phyloP scores from a whole-genome alignment of 92 coral and sea anemone genomes.

The Galaxea fascicularis region DNA sequence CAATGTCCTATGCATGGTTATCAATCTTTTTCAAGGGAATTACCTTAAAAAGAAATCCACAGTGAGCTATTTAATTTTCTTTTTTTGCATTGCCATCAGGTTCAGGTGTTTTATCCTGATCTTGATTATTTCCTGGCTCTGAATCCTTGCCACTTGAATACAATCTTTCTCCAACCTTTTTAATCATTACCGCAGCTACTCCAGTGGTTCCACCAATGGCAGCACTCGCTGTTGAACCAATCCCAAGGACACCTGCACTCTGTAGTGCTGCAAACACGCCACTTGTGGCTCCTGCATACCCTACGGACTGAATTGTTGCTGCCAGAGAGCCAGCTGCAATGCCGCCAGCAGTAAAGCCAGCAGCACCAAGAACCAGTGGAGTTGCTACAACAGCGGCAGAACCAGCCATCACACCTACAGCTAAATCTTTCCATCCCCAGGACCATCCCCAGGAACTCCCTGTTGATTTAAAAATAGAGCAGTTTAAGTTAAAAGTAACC shows the following conservation, averaged over 20 bases:
- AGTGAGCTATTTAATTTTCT: no score
- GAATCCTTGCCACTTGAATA: background rate
- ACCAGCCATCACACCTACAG: slow-evolving; percentile 28
- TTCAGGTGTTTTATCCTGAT: no score
- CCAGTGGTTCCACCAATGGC: slow-evolving; percentile 23
- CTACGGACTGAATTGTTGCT: slow-evolving; percentile 25
- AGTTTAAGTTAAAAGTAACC: no score
- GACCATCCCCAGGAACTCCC: background rate
- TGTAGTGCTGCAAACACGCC: slow-evolving; percentile 37
- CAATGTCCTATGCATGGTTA: no score
- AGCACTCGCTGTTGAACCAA: slow-evolving; percentile 2
- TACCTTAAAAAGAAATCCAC: no score
- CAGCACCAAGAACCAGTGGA: slow-evolving; percentile 45
- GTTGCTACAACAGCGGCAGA: slow-evolving; percentile 34
- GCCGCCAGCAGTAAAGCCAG: slow-evolving; percentile 50
- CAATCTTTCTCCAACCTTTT: background rate
- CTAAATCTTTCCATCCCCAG: slow-evolving; percentile 30
- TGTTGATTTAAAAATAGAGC: no score
- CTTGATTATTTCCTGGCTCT: background rate
- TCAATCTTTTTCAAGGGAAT: no score
- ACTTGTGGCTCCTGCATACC: slow-evolving; percentile 46
- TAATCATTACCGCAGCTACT: background rate
- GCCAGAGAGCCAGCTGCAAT: slow-evolving; percentile 51
- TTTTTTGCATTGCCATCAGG: no score
- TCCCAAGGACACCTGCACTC: slow-evolving; percentile 57